Conservation (phyloP, 2,113 vertebrate species). For the Pterocles gutturalis region DNA sequence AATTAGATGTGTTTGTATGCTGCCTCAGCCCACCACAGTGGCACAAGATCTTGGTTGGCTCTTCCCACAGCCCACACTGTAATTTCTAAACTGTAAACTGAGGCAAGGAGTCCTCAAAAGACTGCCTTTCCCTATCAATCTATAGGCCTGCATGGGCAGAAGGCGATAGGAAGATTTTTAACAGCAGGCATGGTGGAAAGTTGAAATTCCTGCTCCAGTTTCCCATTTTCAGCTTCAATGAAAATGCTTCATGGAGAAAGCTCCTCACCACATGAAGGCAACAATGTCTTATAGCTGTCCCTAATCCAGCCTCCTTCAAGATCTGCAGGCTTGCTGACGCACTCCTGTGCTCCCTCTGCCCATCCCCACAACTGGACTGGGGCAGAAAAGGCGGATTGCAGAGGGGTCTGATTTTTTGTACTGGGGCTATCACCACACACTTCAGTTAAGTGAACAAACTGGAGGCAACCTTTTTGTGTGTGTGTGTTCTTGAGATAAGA, state of each 20-base stretch:
- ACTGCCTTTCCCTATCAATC: neutral
- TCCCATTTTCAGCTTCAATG: neutral
- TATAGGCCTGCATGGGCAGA: neutral
- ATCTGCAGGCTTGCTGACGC: neutral
- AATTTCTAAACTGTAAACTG: neutral
- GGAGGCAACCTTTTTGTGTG: neutral
- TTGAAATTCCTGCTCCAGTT: neutral
- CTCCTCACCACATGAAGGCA: neutral
- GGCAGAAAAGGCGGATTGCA: neutral
- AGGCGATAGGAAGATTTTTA: neutral
- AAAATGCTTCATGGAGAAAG: neutral
- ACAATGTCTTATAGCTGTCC: neutral
- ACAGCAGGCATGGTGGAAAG: neutral
- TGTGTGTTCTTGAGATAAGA: neutral
- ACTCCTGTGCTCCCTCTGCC: neutral
- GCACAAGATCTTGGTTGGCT: rapidly evolving
- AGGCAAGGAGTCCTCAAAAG: neutral
- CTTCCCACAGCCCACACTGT: neutral
- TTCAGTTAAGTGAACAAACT: neutral
- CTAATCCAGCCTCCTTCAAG: neutral
- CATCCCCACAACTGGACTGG: neutral
- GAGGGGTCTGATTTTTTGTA: neutral
- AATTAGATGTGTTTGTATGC: neutral
- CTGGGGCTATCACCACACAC: neutral
- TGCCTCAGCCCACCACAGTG: neutral